Base-by-base conservation (phyloP, 2,888 invertebrate species). In the Tenthredo mesomela region DNA sequence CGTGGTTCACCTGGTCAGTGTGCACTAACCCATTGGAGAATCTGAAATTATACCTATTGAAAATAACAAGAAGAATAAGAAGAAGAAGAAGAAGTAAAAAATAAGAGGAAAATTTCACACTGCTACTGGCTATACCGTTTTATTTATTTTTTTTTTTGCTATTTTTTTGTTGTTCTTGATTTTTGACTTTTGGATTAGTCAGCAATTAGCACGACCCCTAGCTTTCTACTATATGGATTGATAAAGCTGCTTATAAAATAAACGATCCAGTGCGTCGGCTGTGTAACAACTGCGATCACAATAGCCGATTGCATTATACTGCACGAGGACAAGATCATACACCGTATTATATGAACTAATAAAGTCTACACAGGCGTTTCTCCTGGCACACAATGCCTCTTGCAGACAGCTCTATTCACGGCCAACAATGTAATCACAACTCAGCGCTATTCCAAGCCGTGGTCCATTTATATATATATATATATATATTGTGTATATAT, bases 391-490 rank as follows among this genome's bases (percentile, higher is more conserved):
- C 90, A 90, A 88, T 89, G 88, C 87, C 86, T 87, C 88, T 88
- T 86, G 88, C 88, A 89, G 89, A 90, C 89, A 88, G 88, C 89
- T 90, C 89, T 89, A 91, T 90, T 91, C 90, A 91, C 85, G 87
- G 87, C 86, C 90, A 90, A 91, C 91, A 91, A 91, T 90, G 88
- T 89, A 90, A 91, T 91, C 90, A 91, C 91, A 90, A 90, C 91
- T 91, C 91, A 91, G 91, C 91, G 88, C 85, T 90, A 91, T 89
- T 89, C 82, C 77, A 54, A 29, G 7, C 37, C 25, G 9, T 4
- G 70, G 33, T 80, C 50, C 80, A n/a, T 25, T 61, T 33, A 33
- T 21, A 25, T 73, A 21, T n/a, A 18, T 12, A 37, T 29, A 6
- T 12, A 12, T 18, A 29, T 18, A 18, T 15, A n/a, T n/a, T n/a